A percentile compares a stretch with the other conserved stretches of the same genome.
These are phyloP conservation scores for Camponotus pennsylvanicus DNA, from an alignment of 1,140 invertebrate species.

Conservation along the genomic window DNA sequence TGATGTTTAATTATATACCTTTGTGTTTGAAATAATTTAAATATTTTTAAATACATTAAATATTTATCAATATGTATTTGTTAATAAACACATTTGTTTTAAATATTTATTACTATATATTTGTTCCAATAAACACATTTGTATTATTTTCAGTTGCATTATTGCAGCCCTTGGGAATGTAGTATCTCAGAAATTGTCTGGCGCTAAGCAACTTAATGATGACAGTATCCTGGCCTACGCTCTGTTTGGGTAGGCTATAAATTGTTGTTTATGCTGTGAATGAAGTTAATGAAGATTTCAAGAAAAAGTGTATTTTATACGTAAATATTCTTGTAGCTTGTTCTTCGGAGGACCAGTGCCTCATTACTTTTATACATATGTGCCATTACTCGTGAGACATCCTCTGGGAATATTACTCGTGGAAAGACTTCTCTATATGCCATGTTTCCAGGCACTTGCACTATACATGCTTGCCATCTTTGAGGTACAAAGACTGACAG, in stretches of 20 bases:
- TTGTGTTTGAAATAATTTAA: conserved; percentile 20
- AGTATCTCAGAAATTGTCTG: conserved; percentile 89
- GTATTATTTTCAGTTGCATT: conserved; percentile 79
- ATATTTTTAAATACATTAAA: conserved; percentile 28
- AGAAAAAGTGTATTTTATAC: background rate
- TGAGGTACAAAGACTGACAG: conserved; percentile 84
- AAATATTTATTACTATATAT: background rate
- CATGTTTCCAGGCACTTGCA: conserved; percentile 89
- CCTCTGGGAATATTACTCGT: conserved; percentile 87
- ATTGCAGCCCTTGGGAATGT: conserved; percentile 89
- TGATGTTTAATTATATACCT: conserved; percentile 18
- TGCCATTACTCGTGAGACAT: conserved; percentile 86
- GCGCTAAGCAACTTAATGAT: conserved; percentile 87
- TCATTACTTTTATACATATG: conserved; percentile 90
- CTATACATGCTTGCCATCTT: conserved; percentile 90
- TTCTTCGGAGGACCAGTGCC: conserved; percentile 91
- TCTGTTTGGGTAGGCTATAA: conserved; percentile 88
- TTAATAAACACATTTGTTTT: background rate
- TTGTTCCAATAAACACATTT: background rate
- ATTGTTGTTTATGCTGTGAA: background rate
- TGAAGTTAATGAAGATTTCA: conserved; percentile 7
- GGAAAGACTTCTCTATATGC: conserved; percentile 90
- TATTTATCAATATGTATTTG: background rate
- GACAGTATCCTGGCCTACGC: conserved; percentile 90
- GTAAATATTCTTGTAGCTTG: conserved; percentile 85